Percentiles rank a stretch among this genome's conserved stretches.
phyloP scores from a whole-genome alignment of 2,888 invertebrate genomes.

The Drosophila prolongata region DNA sequence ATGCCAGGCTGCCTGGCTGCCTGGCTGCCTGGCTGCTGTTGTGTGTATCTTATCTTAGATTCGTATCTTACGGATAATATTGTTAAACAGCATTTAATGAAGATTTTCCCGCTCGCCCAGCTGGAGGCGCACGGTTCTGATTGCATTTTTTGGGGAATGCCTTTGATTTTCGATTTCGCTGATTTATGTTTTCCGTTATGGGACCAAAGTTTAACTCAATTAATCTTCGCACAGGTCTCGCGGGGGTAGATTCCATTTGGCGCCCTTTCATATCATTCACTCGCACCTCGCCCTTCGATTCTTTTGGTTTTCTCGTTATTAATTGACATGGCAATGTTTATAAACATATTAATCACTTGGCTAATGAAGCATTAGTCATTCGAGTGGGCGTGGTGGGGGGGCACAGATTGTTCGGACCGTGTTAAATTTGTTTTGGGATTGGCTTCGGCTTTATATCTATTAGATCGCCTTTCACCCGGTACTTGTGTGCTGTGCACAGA shows the following conservation, averaged over 20 bases:
- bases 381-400: conserved; percentile 39
- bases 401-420: conserved; percentile 48
- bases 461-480: conserved; percentile 25
- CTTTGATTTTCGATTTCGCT: conserved; percentile 41
- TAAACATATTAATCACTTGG: conserved; percentile 77
- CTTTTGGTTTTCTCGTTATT: conserved; percentile 57
- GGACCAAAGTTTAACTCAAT: conserved; percentile 38
- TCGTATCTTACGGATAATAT: conserved; percentile 73
- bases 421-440: conserved; percentile 55
- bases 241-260: conserved; percentile 35
- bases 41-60: conserved; percentile 74
- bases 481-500: conserved; percentile 46
- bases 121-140: conserved; percentile 43
- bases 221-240: conserved; percentile 40
- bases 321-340: conserved; percentile 77
- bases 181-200: conserved; percentile 53
- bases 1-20: conserved; percentile 27
- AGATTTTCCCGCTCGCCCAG: conserved; percentile 66
- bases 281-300: conserved; percentile 30
- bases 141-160: conserved; percentile 36
- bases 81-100: conserved; percentile 76
- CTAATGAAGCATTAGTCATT: conserved; percentile 77
- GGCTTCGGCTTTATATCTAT: conserved; percentile 45
- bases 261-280: conserved; percentile 47
- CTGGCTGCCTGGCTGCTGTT: conserved; percentile 22